These are phyloP conservation scores for Dicrurus megarhynchus DNA, from an alignment of 2,113 vertebrate species.

Conservation along the genomic window DNA sequence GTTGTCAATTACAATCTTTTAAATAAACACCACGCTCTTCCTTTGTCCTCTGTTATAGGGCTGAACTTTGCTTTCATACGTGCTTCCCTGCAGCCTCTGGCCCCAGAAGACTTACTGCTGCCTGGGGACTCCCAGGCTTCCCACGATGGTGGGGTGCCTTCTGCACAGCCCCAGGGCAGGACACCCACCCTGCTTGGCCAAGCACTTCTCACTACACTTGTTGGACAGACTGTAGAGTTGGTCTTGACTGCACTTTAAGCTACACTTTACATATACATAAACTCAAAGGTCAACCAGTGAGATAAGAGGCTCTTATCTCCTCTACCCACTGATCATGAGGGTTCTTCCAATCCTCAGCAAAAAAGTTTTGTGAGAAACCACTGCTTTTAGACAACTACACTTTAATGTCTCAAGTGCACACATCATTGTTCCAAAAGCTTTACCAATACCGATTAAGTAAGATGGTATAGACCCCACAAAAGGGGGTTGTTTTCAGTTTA, in stretches of 20 bases:
- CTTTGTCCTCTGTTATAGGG: not conserved
- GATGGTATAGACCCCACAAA: not conserved
- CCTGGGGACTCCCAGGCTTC: not conserved
- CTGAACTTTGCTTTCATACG: not conserved
- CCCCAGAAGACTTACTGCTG: not conserved
- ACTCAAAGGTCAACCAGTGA: not conserved
- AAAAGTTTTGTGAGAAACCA: not conserved
- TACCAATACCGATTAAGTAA: not conserved
- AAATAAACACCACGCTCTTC: not conserved
- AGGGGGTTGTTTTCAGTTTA: not conserved
- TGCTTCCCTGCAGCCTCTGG: not conserved
- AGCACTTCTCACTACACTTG: not conserved
- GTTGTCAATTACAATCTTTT: not conserved
- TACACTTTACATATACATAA: not conserved
- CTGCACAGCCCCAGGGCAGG: not conserved
- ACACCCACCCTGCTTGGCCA: accelerated
- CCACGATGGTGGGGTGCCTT: accelerated
- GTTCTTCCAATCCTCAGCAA: not conserved
- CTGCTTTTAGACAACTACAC: not conserved
- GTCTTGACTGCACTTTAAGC: not conserved
- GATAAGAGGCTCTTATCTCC: not conserved
- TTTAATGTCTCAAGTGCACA: not conserved
- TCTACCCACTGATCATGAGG: not conserved
- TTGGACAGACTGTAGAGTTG: not conserved
- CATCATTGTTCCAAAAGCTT: not conserved